Percentiles rank a stretch among this genome's conserved stretches.
These are phyloP conservation scores for Chelon auratus DNA, from an alignment of 2,797 vertebrate species.

Conservation along the genomic window DNA sequence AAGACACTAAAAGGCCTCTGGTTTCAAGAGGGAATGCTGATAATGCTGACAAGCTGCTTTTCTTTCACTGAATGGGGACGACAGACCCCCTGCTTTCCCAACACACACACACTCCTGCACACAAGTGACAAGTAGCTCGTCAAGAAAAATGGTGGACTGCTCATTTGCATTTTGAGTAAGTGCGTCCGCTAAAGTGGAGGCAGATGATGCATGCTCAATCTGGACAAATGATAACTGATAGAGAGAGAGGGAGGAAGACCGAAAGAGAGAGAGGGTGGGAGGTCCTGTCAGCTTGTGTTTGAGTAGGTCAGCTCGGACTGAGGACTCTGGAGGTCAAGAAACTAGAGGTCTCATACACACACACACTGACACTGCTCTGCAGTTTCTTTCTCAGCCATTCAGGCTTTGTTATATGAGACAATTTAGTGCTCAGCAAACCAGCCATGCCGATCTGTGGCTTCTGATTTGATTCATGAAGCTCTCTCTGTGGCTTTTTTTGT, in stretches of 20 bases:
- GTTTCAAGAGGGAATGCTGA: conserved; percentile 40
- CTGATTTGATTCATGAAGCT: conserved; percentile 70
- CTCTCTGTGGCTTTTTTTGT: conserved; percentile 16
- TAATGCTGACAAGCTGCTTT: conserved; percentile 62
- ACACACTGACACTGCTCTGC: conserved; percentile 36
- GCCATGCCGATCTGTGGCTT: conserved; percentile 56
- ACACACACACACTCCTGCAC: conserved; percentile 20
- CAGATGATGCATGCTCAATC: conserved; percentile 66
- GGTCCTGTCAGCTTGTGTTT: conserved; percentile 75
- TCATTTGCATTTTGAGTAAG: conserved; percentile 73
- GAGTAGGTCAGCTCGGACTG: conserved; percentile 62
- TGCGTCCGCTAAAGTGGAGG: conserved; percentile 57
- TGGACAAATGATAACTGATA: conserved; percentile 72
- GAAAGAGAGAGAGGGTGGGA: conserved; percentile 54
- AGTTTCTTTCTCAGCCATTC: conserved; percentile 78
- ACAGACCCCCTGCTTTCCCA: conserved; percentile 45
- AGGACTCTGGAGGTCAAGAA: conserved; percentile 75
- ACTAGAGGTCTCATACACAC: conserved; percentile 66
- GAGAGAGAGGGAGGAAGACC: conserved; percentile 27
- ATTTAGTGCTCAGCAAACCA: conserved; percentile 82
- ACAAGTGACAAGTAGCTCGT: conserved; percentile 57
- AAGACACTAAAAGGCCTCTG: conserved; percentile 21
- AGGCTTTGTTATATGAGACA: conserved; percentile 82
- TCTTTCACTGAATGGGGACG: conserved; percentile 41
- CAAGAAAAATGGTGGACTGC: conserved; percentile 59